Conservation (phyloP, 1,140 invertebrate genomes). For the Varroa destructor region DNA sequence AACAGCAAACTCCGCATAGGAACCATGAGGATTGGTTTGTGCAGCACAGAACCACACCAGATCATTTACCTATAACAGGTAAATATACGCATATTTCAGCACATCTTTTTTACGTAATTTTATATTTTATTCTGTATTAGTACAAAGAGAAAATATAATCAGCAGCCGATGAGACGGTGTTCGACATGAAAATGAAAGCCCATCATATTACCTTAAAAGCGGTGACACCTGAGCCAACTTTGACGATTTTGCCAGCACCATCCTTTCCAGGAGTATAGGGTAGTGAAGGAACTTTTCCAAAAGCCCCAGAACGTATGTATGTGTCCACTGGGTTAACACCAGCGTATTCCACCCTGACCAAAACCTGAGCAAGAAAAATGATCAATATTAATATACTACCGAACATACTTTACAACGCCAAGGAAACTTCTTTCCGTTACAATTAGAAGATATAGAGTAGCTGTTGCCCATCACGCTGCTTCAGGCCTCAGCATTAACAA, state of each 20-base stretch:
- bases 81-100: no score
- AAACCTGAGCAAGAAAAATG: constrained; percentile 39
- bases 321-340: constrained; percentile 52
- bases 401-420: constrained; percentile 7
- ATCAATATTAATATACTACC: background rate
- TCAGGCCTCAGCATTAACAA: no score
- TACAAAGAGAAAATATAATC: no score
- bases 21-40: constrained; percentile 38
- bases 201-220: constrained; percentile 41
- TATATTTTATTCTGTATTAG: no score
- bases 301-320: constrained; percentile 46
- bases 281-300: constrained; percentile 41
- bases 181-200: no score
- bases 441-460: constrained; percentile 12
- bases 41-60: constrained; percentile 42
- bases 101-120: no score
- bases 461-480: constrained; percentile 28
- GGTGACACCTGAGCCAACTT: constrained; percentile 42
- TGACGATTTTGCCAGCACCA: constrained; percentile 45
- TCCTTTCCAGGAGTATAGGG: constrained; percentile 48
- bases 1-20: constrained; percentile 45
- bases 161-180: no score
- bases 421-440: constrained; percentile 22
- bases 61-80: constrained; percentile 43
- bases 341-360: constrained; percentile 43